A percentile compares a stretch with the other conserved stretches of the same genome.
phyloP scores from a whole-genome alignment of 2,113 vertebrate genomes.

The Alligator sinensis region DNA sequence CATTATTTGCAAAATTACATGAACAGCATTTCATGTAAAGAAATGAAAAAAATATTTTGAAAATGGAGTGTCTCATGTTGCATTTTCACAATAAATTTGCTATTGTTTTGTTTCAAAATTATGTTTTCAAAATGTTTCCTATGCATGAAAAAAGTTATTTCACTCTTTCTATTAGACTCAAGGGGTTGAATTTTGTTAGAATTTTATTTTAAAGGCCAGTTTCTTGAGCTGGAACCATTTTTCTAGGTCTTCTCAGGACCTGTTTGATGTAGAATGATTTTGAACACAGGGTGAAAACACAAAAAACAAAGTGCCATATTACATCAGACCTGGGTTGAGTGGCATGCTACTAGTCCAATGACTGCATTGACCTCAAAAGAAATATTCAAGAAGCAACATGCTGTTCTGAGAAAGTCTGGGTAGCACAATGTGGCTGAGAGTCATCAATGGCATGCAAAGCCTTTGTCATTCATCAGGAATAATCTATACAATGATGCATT shows the following conservation, averaged over 20 bases:
- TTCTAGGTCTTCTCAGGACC: not conserved
- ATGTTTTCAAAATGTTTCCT: no score
- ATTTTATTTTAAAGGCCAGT: not conserved
- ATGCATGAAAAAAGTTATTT: no score
- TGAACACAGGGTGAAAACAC: not conserved
- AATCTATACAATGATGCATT: accelerated
- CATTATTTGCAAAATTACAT: no score
- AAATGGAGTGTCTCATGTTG: no score
- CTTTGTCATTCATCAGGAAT: not conserved
- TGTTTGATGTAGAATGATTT: not conserved
- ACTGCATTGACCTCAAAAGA: accelerated
- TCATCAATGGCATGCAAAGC: not conserved
- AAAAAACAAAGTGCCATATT: not conserved
- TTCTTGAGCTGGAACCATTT: not conserved
- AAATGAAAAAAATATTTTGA: no score
- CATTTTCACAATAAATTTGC: no score
- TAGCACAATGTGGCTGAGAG: accelerated
- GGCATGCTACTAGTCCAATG: not conserved
- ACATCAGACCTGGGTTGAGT: not conserved
- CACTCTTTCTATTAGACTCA: not conserved
- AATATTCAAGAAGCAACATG: accelerated
- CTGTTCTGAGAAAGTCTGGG: accelerated
- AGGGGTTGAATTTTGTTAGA: not conserved
- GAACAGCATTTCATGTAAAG: no score
- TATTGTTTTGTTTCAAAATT: no score